Evolutionary conservation across 2,888 invertebrate genomes (phyloP).

Genomic region (Apamea epomidion): DNA sequence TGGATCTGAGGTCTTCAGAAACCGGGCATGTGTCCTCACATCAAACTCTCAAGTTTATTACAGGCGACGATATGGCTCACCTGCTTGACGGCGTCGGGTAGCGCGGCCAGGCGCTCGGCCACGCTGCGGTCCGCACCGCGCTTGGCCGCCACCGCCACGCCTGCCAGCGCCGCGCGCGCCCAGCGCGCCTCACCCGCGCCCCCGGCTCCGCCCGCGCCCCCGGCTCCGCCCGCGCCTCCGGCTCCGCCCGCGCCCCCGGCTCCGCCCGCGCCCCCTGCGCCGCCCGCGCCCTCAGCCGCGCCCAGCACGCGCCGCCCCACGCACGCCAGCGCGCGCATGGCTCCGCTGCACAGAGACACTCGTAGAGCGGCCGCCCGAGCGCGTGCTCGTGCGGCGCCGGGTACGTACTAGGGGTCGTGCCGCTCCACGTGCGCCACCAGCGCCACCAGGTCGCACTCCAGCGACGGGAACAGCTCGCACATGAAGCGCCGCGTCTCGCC

Average conservation of each 20-base stretch:
- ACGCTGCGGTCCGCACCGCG: constrained; percentile 96
- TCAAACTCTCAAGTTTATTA: background rate
- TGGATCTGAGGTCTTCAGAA: background rate
- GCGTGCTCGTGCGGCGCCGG: constrained; percentile 92
- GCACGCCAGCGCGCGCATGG: constrained; percentile 97
- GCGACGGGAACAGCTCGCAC: constrained; percentile 96
- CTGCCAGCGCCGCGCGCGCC: constrained; percentile 82
- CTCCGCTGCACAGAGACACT: constrained; percentile 92
- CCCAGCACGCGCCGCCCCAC: constrained; percentile 97
- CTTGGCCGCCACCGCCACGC: constrained; percentile 83
- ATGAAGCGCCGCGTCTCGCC: constrained; percentile 95
- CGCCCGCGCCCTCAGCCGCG: constrained; percentile 93
- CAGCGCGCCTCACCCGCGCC: constrained; percentile 76
- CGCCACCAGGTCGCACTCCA: constrained; percentile 96
- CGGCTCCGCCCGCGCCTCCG: constrained; percentile 96
- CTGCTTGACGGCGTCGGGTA: constrained; percentile 92
- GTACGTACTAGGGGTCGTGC: constrained; percentile 96
- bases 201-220: constrained; percentile 91
- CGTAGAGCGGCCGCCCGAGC: constrained; percentile 80
- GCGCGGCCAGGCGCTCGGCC: constrained; percentile 92
- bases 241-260: constrained; percentile 73
- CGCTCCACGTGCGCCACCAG: constrained; percentile 97
- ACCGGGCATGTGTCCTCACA: background rate
- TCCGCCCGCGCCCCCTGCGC: constrained; percentile 87
- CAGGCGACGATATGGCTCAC: constrained; percentile 2